These are phyloP conservation scores for Callocephalon fimbriatum DNA, from an alignment of 2,113 vertebrate species.

Conservation along the genomic window DNA sequence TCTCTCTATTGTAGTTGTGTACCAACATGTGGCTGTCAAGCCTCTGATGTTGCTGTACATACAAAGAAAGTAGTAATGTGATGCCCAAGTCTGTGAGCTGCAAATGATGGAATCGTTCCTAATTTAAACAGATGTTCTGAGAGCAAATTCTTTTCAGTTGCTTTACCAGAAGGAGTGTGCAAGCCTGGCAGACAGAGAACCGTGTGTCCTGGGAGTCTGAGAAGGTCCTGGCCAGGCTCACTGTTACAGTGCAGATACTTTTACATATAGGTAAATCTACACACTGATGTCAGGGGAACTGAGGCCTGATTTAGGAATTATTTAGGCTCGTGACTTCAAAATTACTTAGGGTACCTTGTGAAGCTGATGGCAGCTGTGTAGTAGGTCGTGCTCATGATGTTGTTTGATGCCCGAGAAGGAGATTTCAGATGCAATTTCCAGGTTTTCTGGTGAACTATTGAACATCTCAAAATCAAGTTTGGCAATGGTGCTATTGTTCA, in stretches of 20 bases:
- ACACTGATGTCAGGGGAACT: not conserved
- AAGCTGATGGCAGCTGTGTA: not conserved
- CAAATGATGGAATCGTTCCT: not conserved
- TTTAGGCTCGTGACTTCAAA: rapidly evolving
- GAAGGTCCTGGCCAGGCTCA: not conserved
- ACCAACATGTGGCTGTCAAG: not conserved
- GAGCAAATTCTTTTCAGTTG: not conserved
- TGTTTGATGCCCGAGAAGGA: not conserved
- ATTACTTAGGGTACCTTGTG: not conserved
- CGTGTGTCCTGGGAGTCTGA: not conserved
- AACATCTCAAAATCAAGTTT: not conserved
- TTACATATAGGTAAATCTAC: not conserved
- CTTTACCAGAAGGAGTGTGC: not conserved
- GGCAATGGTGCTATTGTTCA: rapidly evolving
- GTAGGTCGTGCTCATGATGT: not conserved
- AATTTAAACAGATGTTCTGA: not conserved
- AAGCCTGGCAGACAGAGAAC: not conserved
- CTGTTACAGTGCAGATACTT: not conserved
- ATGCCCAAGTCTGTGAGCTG: not conserved
- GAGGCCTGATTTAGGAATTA: not conserved
- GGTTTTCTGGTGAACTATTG: not conserved
- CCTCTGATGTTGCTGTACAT: not conserved
- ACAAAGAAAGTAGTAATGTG: not conserved
- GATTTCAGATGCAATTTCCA: not conserved
- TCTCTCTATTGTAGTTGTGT: not conserved